Base-by-base conservation (phyloP, 2,797 vertebrate genomes). In the Sebastiscus tertius region DNA sequence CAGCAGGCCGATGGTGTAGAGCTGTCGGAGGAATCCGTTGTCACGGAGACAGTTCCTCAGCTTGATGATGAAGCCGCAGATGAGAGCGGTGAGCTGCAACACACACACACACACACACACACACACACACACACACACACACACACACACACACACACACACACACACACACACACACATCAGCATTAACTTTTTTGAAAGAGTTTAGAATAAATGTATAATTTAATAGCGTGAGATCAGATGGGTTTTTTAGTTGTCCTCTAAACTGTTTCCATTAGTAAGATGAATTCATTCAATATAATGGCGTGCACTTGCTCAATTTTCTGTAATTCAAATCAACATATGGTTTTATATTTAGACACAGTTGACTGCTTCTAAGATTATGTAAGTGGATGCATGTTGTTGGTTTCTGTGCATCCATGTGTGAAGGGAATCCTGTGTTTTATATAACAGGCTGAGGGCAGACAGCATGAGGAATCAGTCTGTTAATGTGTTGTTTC, bases 31-130 rank as follows among this genome's bases (percentile, higher is more conserved):
- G 93, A 99, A 99, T 70, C 98, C 98, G 10, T 96, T 94, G 31
- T 99, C 98, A 39, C 97, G 96, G 76, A 99, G 95, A 94, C 97
- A 97, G 92, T 97, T 99, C 93, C 99, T 97, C 93, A 99, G 95
- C 84, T 99, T 99, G 93, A 99, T 96, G 86, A 98, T 95, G 89
- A 99, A 99, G 75, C 97, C 97, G 20, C 98, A 99, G 94, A 99
- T 97, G 87, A 99, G 96, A 42, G 98, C 97, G 0, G 98, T 97
- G 88, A 99, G 96, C 99, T 99, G 89, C 2, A 74, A 63, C 16
- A 61, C 31, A 33, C 13, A 31, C 24, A 42, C 18, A 65, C 7
- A 36, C 22, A 33, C 18, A 65, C 68, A 63, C 70, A 36, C 7
- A 36, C 22, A 33, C 18, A 65, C 68, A 63, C 70, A 36, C 7